phyloP scores from a whole-genome alignment of 2,888 invertebrate species.

The Acrocyrtus sp. region DNA sequence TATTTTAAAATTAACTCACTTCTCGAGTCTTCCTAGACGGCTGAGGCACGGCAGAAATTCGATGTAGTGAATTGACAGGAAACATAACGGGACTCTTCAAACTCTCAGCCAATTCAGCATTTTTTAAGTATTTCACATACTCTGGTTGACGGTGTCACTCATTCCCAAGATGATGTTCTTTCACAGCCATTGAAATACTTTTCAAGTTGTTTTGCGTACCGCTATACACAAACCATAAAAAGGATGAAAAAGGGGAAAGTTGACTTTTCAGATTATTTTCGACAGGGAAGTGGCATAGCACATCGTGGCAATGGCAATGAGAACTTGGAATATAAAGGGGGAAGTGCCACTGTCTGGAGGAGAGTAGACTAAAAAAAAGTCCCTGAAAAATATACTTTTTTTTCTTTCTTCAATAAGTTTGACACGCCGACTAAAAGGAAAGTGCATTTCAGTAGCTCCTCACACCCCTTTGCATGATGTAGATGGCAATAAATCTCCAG shows the following conservation, averaged over 20 bases:
- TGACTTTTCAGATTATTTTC: conserved; percentile 43
- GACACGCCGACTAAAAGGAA: not conserved
- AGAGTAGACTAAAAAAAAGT: no score
- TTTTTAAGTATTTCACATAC: conserved; percentile 42
- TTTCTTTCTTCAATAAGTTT: conserved; percentile 7
- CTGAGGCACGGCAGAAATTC: conserved; percentile 6
- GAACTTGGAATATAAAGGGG: not conserved
- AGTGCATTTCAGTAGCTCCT: conserved; percentile 31
- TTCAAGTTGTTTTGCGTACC: conserved; percentile 10
- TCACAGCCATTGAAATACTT: conserved; percentile 16
- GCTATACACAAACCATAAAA: not conserved
- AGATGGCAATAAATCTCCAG: conserved; percentile 31
- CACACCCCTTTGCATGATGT: conserved; percentile 14
- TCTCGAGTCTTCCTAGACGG: not conserved
- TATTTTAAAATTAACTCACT: no score
- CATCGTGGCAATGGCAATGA: conserved; percentile 3
- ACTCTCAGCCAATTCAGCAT: conserved; percentile 37
- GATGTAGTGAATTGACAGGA: conserved; percentile 24
- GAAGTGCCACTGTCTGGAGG: conserved; percentile 23
- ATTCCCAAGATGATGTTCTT: conserved; percentile 46
- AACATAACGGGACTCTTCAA: conserved; percentile 25
- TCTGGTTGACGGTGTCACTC: conserved; percentile 41
- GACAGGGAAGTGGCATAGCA: conserved; percentile 33
- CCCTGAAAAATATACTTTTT: no score
- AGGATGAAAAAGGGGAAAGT: not conserved